These are phyloP conservation scores for Aleiodes testaceus DNA, from an alignment of 2,888 invertebrate species.

Conservation along the genomic window DNA sequence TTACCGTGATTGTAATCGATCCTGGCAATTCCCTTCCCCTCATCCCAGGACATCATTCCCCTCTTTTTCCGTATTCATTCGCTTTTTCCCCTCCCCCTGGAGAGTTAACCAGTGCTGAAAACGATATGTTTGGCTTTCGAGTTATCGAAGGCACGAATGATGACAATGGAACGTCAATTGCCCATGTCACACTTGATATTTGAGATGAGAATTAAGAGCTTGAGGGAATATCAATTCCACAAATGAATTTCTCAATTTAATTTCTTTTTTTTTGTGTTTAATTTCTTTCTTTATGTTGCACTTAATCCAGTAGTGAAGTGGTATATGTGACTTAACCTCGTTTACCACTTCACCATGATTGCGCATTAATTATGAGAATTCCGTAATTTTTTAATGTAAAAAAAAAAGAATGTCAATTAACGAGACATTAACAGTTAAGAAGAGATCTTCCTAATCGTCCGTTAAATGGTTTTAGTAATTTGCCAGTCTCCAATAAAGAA, in stretches of 20 bases:
- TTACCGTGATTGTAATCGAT: constrained; percentile 70
- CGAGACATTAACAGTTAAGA: constrained; percentile 3
- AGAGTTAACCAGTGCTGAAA: constrained; percentile 49
- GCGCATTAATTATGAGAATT: neutral
- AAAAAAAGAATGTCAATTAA: constrained; percentile 7
- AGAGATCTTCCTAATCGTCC: constrained; percentile 26
- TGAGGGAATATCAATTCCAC: neutral
- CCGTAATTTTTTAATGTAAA: neutral
- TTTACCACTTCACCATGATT: no score
- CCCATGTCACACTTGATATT: constrained; percentile 46
- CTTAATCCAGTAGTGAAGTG: no score
- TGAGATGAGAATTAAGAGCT: constrained; percentile 36
- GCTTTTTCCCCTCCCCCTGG: constrained; percentile 40
- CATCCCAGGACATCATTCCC: constrained; percentile 34
- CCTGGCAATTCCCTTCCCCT: constrained; percentile 58
- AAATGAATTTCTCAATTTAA: neutral
- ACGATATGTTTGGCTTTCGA: constrained; percentile 62
- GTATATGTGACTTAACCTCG: no score
- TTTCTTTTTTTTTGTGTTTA: neutral
- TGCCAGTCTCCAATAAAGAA: constrained; percentile 21
- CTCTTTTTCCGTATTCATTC: constrained; percentile 11
- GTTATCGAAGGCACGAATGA: constrained; percentile 27
- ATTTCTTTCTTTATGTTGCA: neutral
- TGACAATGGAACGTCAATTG: constrained; percentile 51
- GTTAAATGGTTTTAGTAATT: constrained; percentile 38